A percentile compares a stretch with the other conserved stretches of the same genome.
These are phyloP conservation scores for Penelope pileata DNA, from an alignment of 2,113 vertebrate species.

Conservation along the genomic window DNA sequence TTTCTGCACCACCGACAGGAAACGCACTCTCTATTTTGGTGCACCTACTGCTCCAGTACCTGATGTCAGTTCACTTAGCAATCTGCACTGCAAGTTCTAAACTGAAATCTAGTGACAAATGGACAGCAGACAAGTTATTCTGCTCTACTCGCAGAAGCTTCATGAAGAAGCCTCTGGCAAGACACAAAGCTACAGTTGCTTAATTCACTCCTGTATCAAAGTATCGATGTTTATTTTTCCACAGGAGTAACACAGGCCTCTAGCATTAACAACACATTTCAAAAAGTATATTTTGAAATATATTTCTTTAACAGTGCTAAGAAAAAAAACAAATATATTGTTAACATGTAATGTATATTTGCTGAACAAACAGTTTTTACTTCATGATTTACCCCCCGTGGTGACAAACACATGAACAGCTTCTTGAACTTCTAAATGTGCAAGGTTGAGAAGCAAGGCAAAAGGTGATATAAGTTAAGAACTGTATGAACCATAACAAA, in stretches of 20 bases:
- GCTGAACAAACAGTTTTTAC: not conserved
- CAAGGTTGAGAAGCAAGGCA: not conserved
- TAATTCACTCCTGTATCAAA: not conserved
- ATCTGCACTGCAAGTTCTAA: not conserved
- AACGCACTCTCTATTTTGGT: not conserved
- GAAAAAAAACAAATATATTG: not conserved
- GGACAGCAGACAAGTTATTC: not conserved
- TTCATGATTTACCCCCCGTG: not conserved
- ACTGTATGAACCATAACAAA: not conserved
- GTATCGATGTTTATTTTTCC: not conserved
- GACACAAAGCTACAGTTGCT: not conserved
- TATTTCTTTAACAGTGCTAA: not conserved
- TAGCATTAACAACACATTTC: not conserved
- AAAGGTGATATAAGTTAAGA: accelerated
- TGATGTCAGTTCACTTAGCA: accelerated
- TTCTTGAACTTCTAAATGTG: not conserved
- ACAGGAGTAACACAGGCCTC: not conserved
- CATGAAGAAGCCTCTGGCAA: not conserved
- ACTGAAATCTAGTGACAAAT: not conserved
- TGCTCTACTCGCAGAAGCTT: no score
- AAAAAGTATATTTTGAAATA: not conserved
- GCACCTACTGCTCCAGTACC: not conserved
- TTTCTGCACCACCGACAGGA: not conserved
- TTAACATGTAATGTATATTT: not conserved
- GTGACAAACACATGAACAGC: not conserved